phyloP scores from a whole-genome alignment of 2,797 vertebrate genomes.

The Gallinago solitaria region DNA sequence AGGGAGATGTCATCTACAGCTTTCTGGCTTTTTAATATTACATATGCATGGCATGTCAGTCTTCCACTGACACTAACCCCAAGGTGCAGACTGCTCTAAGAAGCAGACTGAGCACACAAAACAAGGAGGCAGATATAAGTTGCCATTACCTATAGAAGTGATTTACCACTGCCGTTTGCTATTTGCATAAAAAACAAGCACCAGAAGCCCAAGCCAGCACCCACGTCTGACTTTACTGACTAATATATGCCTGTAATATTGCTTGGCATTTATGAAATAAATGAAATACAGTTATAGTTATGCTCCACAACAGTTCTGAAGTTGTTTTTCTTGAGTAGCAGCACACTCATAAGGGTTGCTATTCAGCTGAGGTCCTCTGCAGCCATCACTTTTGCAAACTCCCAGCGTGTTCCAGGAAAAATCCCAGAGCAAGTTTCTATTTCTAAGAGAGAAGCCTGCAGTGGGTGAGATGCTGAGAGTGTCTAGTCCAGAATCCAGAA shows the following conservation, averaged over 20 bases:
- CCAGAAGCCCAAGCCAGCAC: neutral
- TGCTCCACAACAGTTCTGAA: neutral
- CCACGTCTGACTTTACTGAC: neutral
- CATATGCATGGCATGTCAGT: neutral
- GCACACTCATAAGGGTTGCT: neutral
- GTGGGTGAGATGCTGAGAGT: neutral
- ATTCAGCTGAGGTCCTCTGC: neutral
- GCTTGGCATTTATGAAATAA: neutral
- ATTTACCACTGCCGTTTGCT: neutral
- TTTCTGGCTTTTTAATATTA: slow-evolving; percentile 14
- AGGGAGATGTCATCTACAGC: neutral
- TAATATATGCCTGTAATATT: neutral
- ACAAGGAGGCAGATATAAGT: neutral
- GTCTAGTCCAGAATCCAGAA: neutral
- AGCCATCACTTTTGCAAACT: slow-evolving; percentile 21
- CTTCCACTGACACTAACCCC: neutral
- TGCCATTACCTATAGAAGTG: neutral
- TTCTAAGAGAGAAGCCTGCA: neutral
- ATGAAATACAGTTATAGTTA: neutral
- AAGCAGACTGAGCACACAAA: neutral
- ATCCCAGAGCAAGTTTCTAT: slow-evolving; percentile 6
- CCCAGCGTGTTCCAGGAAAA: slow-evolving; percentile 36
- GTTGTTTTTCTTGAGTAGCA: neutral
- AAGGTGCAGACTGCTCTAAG: neutral
- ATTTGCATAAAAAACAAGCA: slow-evolving; percentile 18